Conservation (phyloP, 2,797 vertebrate species). For the Phataginus tetradactyla region DNA sequence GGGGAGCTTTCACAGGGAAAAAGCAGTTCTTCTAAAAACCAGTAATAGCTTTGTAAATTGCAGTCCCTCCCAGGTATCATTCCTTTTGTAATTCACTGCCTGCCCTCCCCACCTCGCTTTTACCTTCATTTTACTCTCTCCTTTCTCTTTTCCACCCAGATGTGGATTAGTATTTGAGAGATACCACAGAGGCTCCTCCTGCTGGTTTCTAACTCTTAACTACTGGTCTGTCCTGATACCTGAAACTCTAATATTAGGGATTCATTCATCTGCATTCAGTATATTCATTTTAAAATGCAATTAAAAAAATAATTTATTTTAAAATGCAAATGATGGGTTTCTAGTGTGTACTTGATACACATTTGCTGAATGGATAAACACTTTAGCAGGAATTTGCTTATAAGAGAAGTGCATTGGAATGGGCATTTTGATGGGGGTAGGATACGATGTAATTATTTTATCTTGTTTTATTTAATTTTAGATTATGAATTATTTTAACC, state of each 20-base stretch:
- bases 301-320: not conserved
- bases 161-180: not conserved
- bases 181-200: not conserved
- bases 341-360: not conserved
- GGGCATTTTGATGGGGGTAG: not conserved
- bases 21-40: not conserved
- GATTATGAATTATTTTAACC: constrained; percentile 9
- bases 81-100: not conserved
- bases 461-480: constrained; percentile 41
- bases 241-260: not conserved
- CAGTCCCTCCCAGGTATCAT: not conserved
- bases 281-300: not conserved
- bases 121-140: not conserved
- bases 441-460: not conserved
- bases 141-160: not conserved
- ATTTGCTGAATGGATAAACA: constrained; percentile 11
- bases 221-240: not conserved
- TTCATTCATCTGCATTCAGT: not conserved
- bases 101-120: not conserved
- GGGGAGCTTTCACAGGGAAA: not conserved
- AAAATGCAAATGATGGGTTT: not conserved
- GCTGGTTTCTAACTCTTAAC: not conserved
- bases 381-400: not conserved
- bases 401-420: not conserved
- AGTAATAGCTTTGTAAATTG: not conserved